phyloP scores from a whole-genome alignment of 2,888 invertebrate species.

The Coelinius sp. region DNA sequence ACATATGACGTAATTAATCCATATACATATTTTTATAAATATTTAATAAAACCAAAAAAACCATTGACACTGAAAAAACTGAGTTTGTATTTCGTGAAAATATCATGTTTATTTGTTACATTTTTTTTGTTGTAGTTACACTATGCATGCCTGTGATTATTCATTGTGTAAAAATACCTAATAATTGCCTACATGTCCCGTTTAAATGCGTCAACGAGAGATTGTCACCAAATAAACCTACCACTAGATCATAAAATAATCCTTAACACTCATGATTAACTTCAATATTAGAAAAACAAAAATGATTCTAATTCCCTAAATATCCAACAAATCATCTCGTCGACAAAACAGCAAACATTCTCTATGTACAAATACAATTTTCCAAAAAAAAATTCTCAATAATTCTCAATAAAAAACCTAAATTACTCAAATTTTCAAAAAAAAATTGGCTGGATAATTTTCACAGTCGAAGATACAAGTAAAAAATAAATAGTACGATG shows the following conservation, averaged over 20 bases:
- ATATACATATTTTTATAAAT: constrained; percentile 70
- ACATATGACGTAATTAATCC: constrained; percentile 63
- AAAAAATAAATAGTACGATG: constrained; percentile 26
- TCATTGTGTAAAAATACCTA: constrained; percentile 47
- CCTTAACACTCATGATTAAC: constrained; percentile 11
- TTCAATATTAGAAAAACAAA: not conserved
- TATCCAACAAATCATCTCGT: not conserved
- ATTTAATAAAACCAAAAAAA: constrained; percentile 65
- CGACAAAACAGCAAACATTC: constrained; percentile 1
- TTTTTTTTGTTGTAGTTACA: constrained; percentile 50
- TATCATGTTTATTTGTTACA: constrained; percentile 51
- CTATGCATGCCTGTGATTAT: constrained; percentile 51
- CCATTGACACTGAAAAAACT: not conserved
- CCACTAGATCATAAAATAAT: not conserved
- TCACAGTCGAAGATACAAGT: constrained; percentile 5
- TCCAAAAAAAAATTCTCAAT: constrained; percentile 8
- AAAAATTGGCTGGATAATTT: constrained; percentile 13
- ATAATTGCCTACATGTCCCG: constrained; percentile 45
- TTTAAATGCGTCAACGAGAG: constrained; percentile 15
- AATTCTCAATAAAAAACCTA: constrained; percentile 11
- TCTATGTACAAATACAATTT: constrained; percentile 16
- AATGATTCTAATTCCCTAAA: not conserved
- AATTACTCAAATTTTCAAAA: not conserved
- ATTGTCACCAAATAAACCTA: not conserved
- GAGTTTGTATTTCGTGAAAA: constrained; percentile 49